Evolutionary conservation across 1,140 invertebrate genomes (phyloP), one percentile per base, ranked within the genome.

Genomic region (Bombus difficillimus): DNA sequence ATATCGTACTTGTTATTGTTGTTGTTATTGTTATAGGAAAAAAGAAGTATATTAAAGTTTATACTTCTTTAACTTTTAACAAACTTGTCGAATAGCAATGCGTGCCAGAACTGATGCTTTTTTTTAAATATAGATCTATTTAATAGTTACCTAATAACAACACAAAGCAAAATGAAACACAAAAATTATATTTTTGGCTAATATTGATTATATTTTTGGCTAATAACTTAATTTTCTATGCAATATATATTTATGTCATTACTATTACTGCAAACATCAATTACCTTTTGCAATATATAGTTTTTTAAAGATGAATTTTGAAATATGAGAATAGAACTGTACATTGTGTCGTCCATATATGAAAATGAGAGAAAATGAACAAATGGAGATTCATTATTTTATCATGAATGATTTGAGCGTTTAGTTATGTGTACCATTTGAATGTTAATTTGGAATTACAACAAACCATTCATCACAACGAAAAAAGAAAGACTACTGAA

Each of bases 21-120:
- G 69, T 87, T 90, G 85, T 91, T 91, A 85, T 87, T 90, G 88
- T 88, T 91, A 86, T 81, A 83, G 47, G 22, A 82, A 43, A 71
- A 83, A 77, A 81, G 66, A 76, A 81, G 64, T 86, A 85, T 90
- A 86, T n/a, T n/a, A n/a, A n/a, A n/a, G n/a, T n/a, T n/a, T n/a
- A n/a, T n/a, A n/a, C n/a, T n/a, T n/a, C n/a, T n/a, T n/a, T n/a
- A 87, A 88, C 57, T 89, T 91, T 86, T 88, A 88, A 88, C 37
- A 69, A 87, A 87, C 34, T 79, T 75, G 37, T 89, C 73, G 76
- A 72, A 62, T 80, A 71, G 73, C 39, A 79, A 86, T 57, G 59
- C 81, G 71, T 87, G 81, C 80, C 68, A 72, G 78, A 71, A 84
- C 75, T 71, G 68, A 81, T 86, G 87, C 81, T 85, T 87, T 84